phyloP scores from a whole-genome alignment of 2,888 invertebrate genomes.

The Latheticus oryzae region DNA sequence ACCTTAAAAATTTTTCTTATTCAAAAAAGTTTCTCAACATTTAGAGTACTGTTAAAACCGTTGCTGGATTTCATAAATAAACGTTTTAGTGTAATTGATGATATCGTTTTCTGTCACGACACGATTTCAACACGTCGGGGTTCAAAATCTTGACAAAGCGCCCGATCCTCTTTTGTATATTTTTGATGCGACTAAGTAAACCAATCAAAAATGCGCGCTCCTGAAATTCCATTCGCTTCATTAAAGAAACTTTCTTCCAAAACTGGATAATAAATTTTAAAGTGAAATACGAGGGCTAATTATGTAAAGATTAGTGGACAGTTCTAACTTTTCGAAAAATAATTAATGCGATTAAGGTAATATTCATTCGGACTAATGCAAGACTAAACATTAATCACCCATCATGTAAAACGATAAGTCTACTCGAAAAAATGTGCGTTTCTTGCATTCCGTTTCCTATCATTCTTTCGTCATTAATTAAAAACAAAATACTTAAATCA shows the following conservation, averaged over 20 bases:
- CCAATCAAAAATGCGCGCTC: conserved; percentile 34
- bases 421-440: too few species aligned
- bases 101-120: conserved; percentile 10
- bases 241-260: conserved; percentile 33
- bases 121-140: conserved; percentile 25
- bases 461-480: conserved; percentile 7
- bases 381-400: not conserved
- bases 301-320: conserved; percentile 23
- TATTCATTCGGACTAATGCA: not conserved
- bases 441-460: conserved; percentile 5
- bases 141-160: conserved; percentile 21
- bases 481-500: conserved; percentile 5
- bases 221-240: conserved; percentile 34
- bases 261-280: conserved; percentile 32
- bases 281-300: conserved; percentile 28
- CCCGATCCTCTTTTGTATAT: conserved; percentile 30
- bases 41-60: too few species aligned
- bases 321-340: conserved; percentile 11
- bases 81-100: conserved; percentile 2
- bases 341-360: conserved; percentile 8
- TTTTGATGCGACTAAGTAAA: conserved; percentile 13
- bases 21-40: too few species aligned
- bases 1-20: too few species aligned
- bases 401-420: too few species aligned
- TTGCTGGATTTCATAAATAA: too few species aligned